These are phyloP conservation scores for Antheraea assamensis DNA, from an alignment of 2,888 invertebrate species.

Conservation along the genomic window DNA sequence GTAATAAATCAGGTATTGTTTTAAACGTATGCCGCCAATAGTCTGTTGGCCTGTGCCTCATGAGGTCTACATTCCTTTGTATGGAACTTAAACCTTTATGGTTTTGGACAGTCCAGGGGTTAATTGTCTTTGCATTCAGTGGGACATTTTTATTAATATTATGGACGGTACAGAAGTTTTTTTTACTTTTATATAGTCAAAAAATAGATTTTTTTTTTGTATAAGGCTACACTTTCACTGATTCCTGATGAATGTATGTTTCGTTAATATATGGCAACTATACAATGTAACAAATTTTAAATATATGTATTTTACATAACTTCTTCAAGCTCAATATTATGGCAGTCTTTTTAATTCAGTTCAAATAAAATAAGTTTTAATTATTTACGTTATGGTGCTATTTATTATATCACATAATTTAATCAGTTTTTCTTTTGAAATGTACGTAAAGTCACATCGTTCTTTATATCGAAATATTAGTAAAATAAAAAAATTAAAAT, in stretches of 20 bases:
- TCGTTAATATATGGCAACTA: conserved; percentile 10
- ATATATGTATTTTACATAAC: neutral
- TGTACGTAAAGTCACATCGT: neutral
- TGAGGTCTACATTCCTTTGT: too few species aligned
- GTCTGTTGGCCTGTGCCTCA: too few species aligned
- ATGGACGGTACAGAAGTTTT: neutral
- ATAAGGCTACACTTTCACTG: conserved; percentile 43
- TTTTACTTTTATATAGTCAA: neutral
- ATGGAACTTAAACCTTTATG: too few species aligned
- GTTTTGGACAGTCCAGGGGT: too few species aligned
- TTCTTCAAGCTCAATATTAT: conserved; percentile 4
- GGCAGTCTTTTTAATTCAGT: neutral
- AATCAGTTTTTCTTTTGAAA: neutral
- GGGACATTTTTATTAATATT: too few species aligned
- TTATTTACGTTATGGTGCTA: conserved; percentile 1
- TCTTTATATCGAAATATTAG: neutral
- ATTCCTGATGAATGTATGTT: conserved; percentile 46
- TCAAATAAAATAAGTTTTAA: neutral
- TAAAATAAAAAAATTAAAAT: neutral
- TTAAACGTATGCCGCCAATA: too few species aligned
- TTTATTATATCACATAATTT: neutral
- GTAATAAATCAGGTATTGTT: too few species aligned
- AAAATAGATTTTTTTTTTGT: neutral
- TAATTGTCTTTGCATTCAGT: too few species aligned
- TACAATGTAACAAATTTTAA: neutral